Conservation (phyloP, 2,797 vertebrate species). For the Syngnathus acus region DNA sequence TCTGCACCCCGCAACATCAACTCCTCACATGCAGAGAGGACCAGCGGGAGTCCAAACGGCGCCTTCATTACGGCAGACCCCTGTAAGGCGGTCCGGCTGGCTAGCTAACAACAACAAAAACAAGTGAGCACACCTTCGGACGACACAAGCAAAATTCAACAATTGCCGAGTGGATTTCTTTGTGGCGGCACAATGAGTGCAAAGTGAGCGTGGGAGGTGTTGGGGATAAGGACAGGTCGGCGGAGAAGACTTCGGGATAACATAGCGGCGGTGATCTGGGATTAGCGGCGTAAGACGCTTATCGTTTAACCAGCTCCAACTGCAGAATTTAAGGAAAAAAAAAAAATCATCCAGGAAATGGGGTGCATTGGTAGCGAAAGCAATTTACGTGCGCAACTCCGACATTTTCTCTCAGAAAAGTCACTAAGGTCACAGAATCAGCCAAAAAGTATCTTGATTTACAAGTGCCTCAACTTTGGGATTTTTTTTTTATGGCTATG, state of each 20-base stretch:
- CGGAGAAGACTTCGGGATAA: constrained; percentile 11
- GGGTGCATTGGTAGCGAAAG: constrained; percentile 9
- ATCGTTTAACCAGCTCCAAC: constrained; percentile 7
- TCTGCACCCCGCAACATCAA: not conserved
- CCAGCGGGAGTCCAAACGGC: not conserved
- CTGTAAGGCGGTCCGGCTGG: not conserved
- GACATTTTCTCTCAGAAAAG: not conserved
- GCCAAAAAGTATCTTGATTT: not conserved
- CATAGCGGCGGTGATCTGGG: constrained; percentile 12
- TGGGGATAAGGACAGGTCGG: constrained; percentile 3
- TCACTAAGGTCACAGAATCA: not conserved
- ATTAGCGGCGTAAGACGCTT: constrained; percentile 18
- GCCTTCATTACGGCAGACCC: not conserved
- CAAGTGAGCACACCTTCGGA: not conserved
- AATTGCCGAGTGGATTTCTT: not conserved
- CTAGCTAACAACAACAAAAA: not conserved
- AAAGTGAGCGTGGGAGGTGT: not conserved
- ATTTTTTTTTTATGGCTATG: no score
- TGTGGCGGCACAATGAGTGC: not conserved
- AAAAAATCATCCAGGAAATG: not conserved
- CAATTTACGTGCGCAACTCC: constrained; percentile 7
- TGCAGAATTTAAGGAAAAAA: constrained; percentile 4
- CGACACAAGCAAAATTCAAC: not conserved
- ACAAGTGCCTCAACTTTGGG: no score
- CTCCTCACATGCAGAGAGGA: not conserved